Base-by-base conservation (phyloP, 2,113 vertebrate genomes). In the Polyodon spathula region DNA sequence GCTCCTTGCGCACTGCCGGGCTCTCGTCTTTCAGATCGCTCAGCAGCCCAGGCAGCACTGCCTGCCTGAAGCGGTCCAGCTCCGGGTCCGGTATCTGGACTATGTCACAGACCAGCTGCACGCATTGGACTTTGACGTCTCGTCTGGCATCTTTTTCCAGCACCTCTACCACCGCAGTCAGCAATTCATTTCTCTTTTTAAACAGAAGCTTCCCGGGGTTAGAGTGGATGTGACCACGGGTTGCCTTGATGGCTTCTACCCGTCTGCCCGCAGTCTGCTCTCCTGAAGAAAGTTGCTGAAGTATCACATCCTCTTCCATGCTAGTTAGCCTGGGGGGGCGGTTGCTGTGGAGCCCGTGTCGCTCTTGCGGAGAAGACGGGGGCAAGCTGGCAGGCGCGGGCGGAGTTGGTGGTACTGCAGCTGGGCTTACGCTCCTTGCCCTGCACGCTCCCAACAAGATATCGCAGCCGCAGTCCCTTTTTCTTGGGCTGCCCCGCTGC, bases 21-120 rank as follows among this genome's bases (percentile, higher is more conserved):
- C 63, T 68, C 37, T 64, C 41, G 8, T 60, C 9, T 70, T 15
- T 64, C 12, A 78, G 50, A 6, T 67, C 66, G 14, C 64, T 44
- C n/a, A 81, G 71, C 0, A 83, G 54, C 1, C 69, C 71, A 41
- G 77, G 77, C 63, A 79, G 55, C 60, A 82, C 72, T 1, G 66
- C 70, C 52, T 71, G 50, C 43, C 71, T 68, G 54, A 75, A 81
- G 59, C 71, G 63, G 6, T 79, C 78, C 54, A 78, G 62, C 42
- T 73, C 69, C 10, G 63, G 70, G 6, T 69, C 73, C 37, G 73
- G 70, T 6, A 62, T 69, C 14, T 68, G 68, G 6, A 78, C 69
- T 27, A 78, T 56, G 27, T 74, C 79, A 2, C 58, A 69, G 17
- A 83, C 68, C 6, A 76, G 63, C 0, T 75, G 74, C 42, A 80